Conservation (phyloP, 2,888 invertebrate genomes). For the Ophion slaviceki region DNA sequence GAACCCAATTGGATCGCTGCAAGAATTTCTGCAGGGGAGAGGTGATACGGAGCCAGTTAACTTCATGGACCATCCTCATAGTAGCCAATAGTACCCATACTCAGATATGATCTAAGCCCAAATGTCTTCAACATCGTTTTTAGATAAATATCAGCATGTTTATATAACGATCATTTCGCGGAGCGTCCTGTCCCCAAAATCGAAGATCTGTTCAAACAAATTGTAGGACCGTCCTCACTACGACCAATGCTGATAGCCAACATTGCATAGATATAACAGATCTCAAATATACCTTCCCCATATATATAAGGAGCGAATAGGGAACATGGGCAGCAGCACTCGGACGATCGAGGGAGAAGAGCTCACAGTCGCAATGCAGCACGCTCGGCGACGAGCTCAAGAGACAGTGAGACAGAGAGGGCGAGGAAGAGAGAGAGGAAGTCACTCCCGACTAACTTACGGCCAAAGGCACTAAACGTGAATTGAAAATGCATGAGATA, state of each 20-base stretch:
- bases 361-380: conserved; percentile 68
- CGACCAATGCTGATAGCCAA: neutral
- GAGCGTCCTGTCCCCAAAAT: neutral
- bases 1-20: no score
- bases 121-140: neutral
- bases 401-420: conserved; percentile 3
- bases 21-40: no score
- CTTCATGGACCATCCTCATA: neutral
- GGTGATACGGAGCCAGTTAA: neutral
- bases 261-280: neutral
- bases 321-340: conserved; percentile 22
- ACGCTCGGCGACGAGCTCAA: conserved; percentile 42
- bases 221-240: neutral
- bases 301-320: conserved; percentile 9
- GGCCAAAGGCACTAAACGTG: conserved; percentile 66
- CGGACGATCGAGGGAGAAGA: conserved; percentile 47
- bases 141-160: neutral
- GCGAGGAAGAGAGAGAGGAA: conserved; percentile 20
- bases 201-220: neutral
- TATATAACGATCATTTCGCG: neutral
- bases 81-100: no score
- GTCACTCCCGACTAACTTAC: conserved; percentile 64
- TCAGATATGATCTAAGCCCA: neutral
- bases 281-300: neutral
- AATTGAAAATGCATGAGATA: conserved; percentile 72